phyloP scores from a whole-genome alignment of 2,888 invertebrate species.

The Drosophila percnosoma region DNA sequence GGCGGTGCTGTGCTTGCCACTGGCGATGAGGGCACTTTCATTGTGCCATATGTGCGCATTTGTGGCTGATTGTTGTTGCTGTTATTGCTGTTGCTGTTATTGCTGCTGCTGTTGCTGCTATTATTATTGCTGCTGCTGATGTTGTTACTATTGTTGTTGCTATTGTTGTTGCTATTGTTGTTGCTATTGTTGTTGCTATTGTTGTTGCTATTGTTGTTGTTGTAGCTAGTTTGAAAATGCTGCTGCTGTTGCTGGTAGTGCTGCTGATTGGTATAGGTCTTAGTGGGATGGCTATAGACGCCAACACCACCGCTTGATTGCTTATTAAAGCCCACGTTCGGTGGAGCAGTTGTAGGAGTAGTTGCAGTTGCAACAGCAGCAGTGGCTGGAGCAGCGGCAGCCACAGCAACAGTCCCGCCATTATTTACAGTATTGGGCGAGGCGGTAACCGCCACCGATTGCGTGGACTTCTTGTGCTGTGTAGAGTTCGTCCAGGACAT shows the following conservation, averaged over 20 bases:
- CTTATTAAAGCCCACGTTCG: conserved; percentile 32
- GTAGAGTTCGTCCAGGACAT: conserved; percentile 85
- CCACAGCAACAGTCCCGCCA: conserved; percentile 25
- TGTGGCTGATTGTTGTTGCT: conserved; percentile 81
- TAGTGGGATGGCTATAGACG: conserved; percentile 70
- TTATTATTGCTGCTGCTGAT: conserved; percentile 1
- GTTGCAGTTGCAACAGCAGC: conserved; percentile 10
- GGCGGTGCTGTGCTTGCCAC: conserved; percentile 85
- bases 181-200: conserved; percentile 10
- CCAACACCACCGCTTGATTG: conserved; percentile 24
- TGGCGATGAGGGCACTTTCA: conserved; percentile 84
- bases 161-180: conserved; percentile 35
- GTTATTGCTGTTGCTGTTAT: conserved; percentile 34
- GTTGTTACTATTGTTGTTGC: conserved; percentile 15
- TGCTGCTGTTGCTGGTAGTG: conserved; percentile 82
- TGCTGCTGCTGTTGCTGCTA: conserved; percentile 21
- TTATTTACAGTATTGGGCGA: conserved; percentile 82
- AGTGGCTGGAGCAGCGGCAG: conserved; percentile 20
- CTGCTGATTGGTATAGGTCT: conserved; percentile 79
- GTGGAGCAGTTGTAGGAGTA: conserved; percentile 17
- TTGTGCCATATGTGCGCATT: conserved; percentile 82
- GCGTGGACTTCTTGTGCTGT: conserved; percentile 85
- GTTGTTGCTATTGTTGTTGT: conserved; percentile 28
- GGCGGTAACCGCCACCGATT: conserved; percentile 84
- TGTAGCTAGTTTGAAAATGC: conserved; percentile 59